Percentiles rank a stretch among this genome's conserved stretches.
These are phyloP conservation scores for Pectinophora gossypiella DNA, from an alignment of 1,140 invertebrate species.

Conservation along the genomic window DNA sequence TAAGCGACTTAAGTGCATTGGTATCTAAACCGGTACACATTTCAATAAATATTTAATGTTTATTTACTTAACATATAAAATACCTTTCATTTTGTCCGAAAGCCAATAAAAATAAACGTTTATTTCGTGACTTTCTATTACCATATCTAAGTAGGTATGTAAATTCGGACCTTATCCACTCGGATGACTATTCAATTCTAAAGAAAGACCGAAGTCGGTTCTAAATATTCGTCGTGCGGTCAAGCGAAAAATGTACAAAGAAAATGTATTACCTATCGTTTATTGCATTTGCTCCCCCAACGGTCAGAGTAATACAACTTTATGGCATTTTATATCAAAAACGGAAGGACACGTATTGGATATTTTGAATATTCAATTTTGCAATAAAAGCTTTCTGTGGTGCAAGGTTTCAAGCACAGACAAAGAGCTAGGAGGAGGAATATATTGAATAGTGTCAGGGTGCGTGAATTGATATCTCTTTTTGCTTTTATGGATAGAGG, in stretches of 20 bases:
- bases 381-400: background rate
- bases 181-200: background rate
- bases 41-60: too few relatives aligned
- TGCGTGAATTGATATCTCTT: background rate
- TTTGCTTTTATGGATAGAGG: too few relatives aligned
- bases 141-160: background rate
- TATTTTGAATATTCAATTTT: background rate
- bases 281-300: background rate
- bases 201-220: background rate
- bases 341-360: background rate
- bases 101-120: background rate
- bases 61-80: too few relatives aligned
- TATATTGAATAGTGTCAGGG: background rate
- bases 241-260: background rate
- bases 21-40: too few relatives aligned
- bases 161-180: background rate
- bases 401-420: background rate
- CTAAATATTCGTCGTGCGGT: background rate
- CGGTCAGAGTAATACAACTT: background rate
- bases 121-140: background rate
- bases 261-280: background rate
- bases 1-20: too few relatives aligned
- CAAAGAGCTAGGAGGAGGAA: background rate
- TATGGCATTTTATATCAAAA: background rate
- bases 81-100: background rate